These are phyloP conservation scores for Scolanthus callimorphus DNA, from an alignment of 92 coral and sea anemone species.

Conservation along the genomic window DNA sequence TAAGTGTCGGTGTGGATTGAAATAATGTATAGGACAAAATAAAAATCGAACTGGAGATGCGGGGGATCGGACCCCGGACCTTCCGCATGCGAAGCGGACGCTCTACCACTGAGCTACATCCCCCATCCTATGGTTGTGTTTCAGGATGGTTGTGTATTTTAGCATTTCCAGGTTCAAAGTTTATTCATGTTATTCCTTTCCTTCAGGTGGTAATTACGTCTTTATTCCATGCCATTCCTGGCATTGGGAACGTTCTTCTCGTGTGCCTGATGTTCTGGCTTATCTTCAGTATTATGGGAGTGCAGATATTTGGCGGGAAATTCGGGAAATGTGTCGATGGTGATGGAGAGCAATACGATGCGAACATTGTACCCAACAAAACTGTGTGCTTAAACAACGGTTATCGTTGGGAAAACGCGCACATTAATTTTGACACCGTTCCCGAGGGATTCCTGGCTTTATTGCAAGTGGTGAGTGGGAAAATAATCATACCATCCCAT, in stretches of 20 bases:
- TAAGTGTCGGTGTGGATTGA: too few species aligned
- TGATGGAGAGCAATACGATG: conserved; percentile 49
- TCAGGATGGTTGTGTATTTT: too few species aligned
- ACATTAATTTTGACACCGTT: conserved; percentile 88
- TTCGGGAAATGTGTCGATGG: conserved; percentile 85
- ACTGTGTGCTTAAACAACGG: conserved; percentile 69
- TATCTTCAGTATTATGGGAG: conserved; percentile 97
- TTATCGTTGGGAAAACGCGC: conserved; percentile 77
- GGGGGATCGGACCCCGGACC: too few species aligned
- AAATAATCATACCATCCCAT: too few species aligned
- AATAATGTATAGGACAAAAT: too few species aligned
- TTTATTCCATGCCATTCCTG: conserved; percentile 90
- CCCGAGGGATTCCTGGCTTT: conserved; percentile 79
- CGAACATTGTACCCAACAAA: conserved; percentile 74
- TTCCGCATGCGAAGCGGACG: too few species aligned
- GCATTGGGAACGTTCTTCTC: conserved; percentile 90
- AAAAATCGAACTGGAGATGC: too few species aligned
- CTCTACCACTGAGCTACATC: too few species aligned
- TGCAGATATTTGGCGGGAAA: conserved; percentile 96
- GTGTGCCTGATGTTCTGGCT: conserved; percentile 95
- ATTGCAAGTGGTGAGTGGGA: conserved; percentile 81
- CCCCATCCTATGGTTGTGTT: too few species aligned
- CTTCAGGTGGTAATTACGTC: conserved; percentile 85
- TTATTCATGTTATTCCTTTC: too few species aligned
- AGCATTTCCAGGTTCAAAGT: too few species aligned